Base-by-base conservation (phyloP, 2,888 invertebrate species). In the Tenthredo scrophulariae region DNA sequence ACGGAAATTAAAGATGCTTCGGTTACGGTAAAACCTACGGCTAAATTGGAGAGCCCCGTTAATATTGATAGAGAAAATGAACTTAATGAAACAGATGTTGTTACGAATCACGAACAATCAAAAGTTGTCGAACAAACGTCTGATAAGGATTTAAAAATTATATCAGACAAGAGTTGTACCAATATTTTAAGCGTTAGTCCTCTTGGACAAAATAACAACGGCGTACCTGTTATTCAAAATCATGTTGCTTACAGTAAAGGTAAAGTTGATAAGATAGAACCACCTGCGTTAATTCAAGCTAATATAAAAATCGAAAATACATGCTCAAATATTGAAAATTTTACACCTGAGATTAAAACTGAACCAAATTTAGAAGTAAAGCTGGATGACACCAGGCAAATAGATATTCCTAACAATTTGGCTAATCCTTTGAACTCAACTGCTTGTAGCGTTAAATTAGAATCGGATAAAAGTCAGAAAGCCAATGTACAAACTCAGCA, bases 171-270 rank as follows among this genome's bases (percentile, higher is more conserved):
- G 62, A 87, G 86, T 58, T 85, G 85, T 85, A 86, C 84, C 84
- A 89, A 87, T 89, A 91, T 89, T 88, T 88, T 90, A 89, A 89
- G 87, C 22, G 89, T 88, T 37, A 90, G 91, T 87, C 87, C 88
- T 87, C 88, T 87, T 80, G 89, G 89, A 90, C 91, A 91, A 86
- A 92, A 89, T 90, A 91, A 89, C 87, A 88, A 91, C 87, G 89
- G 91, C 90, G 92, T 92, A 91, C 91, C 92, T 91, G 90, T 92
- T 89, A 90, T 91, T 88, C 90, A 91, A 88, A 92, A 92, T 90
- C 91, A 92, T 87, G 89, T 92, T 88, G 89, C 89, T 86, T 91
- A 89, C 88, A 88, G 87, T 91, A 89, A 89, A 84, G 86, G 89
- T 85, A 91, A 90, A 85, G 86, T 89, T n/a, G 90, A 90, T 74